phyloP scores from a whole-genome alignment of 2,113 vertebrate genomes.

The Myotis davidii region DNA sequence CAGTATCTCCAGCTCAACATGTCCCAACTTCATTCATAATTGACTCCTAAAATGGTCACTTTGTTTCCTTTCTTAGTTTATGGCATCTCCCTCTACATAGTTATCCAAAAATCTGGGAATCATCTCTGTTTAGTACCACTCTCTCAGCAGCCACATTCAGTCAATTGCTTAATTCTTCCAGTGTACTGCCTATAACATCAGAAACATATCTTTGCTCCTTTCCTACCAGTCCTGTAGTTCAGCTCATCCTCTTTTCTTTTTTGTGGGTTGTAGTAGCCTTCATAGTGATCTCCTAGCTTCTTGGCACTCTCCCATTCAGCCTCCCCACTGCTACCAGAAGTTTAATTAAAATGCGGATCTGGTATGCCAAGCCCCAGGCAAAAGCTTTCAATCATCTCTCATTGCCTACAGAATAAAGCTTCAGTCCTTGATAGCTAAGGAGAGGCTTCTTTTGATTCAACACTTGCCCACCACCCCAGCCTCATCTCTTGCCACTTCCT shows the following conservation, averaged over 20 bases:
- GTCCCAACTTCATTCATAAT: not conserved
- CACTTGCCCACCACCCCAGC: not conserved
- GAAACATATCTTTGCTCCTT: not conserved
- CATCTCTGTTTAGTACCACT: not conserved
- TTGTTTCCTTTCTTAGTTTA: not conserved
- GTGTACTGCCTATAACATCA: not conserved
- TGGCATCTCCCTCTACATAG: not conserved
- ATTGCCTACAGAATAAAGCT: slow-evolving; percentile 63
- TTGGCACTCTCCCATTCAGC: slow-evolving; percentile 40
- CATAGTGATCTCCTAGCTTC: slow-evolving; percentile 43
- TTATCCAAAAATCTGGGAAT: not conserved
- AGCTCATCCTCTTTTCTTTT: slow-evolving; percentile 40
- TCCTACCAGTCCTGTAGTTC: not conserved
- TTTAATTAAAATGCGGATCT: slow-evolving; percentile 78
- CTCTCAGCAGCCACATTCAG: not conserved
- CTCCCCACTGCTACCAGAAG: slow-evolving; percentile 50
- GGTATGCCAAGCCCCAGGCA: slow-evolving; percentile 49
- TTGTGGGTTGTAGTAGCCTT: slow-evolving; percentile 45
- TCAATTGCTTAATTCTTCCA: not conserved
- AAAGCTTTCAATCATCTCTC: slow-evolving; percentile 65
- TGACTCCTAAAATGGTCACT: not conserved
- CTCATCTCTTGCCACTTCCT: not conserved
- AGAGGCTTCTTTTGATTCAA: not conserved
- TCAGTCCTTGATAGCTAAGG: not conserved
- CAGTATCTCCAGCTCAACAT: not conserved